Evolutionary conservation across 2,113 vertebrate species (phyloP).

Genomic region (Elephantulus edwardii): DNA sequence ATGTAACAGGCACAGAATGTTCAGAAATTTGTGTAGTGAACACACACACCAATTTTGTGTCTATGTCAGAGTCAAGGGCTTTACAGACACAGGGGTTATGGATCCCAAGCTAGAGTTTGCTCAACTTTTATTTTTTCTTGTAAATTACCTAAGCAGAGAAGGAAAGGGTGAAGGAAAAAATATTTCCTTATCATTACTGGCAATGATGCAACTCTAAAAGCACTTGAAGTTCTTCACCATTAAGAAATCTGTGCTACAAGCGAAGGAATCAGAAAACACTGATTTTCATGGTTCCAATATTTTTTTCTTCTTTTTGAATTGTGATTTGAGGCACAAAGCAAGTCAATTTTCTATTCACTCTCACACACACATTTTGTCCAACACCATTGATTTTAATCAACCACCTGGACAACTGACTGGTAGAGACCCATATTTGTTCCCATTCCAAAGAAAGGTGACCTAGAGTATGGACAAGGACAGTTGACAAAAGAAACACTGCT

Average conservation of each 20-base stretch:
- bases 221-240: background rate
- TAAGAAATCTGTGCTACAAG: background rate
- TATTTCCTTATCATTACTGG: background rate
- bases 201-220: background rate
- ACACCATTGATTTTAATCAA: too few species aligned
- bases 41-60: background rate
- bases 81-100: background rate
- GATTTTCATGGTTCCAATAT: background rate
- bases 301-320: too few species aligned
- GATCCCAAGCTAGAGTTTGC: background rate
- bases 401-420: too few species aligned
- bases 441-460: too few species aligned
- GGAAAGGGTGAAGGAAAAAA: background rate
- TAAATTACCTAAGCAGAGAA: background rate
- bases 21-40: slow-evolving; percentile 29
- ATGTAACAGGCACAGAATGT: slow-evolving; percentile 25
- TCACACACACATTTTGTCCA: too few species aligned
- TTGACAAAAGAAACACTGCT: too few species aligned
- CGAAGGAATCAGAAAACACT: slow-evolving; percentile 3
- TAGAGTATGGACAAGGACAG: too few species aligned
- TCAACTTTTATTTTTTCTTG: background rate
- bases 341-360: too few species aligned
- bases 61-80: background rate
- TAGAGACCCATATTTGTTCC: too few species aligned
- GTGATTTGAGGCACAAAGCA: too few species aligned